Evolutionary conservation across 2,113 vertebrate species (phyloP), one percentile per base, ranked within the genome.

Genomic region (Thunnus thynnus): DNA sequence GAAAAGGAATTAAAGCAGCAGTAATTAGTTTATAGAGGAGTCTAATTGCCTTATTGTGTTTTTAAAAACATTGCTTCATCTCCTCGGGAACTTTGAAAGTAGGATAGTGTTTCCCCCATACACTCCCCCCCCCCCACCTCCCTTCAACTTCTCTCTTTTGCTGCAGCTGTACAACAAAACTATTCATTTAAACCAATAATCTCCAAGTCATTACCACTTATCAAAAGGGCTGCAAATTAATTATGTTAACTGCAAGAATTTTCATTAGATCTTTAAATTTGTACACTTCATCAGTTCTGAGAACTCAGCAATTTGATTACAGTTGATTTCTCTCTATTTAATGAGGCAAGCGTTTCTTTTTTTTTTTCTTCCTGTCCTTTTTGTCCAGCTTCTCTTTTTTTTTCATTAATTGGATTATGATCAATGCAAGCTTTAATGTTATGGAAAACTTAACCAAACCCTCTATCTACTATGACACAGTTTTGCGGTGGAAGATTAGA

Each of bases 171-270:
- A 78, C 88, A 89, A 88, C 86, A 91, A 80, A 93, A 90, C 92
- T 87, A 91, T 93, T 94, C 77, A 94, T 94, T 94, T 93, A 90
- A 94, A 89, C 87, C 90, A 94, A 94, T 94, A 91, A 94, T 94
- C 90, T 92, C 89, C 69, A 90, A 94, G 94, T 94, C 91, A 92
- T 93, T 94, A 90, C 86, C 90, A 91, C 90, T 91, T 93, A 95
- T 94, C 91, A 94, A 94, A 93, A 92, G 85, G 84, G 83, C 84
- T 60, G 82, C 84, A 91, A 94, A 95, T 95, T 92, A 95, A 94
- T 95, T 94, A 93, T 88, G 86, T 90, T 92, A 93, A 95, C 92
- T 82, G 83, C 78, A 82, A 78, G 70, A 89, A 82, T 93, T 93
- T 94, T 92, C 85, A 93, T 94, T 92, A 94, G 92, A 94, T 94